phyloP scores from a whole-genome alignment of 1,140 invertebrate genomes.

The Drosophila arizonae region DNA sequence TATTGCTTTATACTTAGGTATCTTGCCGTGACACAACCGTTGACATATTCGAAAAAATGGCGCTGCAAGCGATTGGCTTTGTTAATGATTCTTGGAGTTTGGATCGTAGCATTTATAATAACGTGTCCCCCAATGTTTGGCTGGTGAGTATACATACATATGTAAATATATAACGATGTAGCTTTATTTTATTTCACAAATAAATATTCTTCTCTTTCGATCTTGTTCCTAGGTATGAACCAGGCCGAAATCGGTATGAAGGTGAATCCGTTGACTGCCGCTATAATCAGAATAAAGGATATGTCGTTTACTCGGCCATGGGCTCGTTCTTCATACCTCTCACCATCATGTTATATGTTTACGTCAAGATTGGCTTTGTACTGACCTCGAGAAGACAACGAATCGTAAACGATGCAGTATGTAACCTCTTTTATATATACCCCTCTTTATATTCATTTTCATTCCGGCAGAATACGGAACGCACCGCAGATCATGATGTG shows the following conservation, averaged over 20 bases:
- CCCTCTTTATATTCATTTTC: background rate
- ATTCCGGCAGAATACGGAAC: slow-evolving; percentile 61
- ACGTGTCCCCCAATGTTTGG: slow-evolving; percentile 93
- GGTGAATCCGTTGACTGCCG: slow-evolving; percentile 85
- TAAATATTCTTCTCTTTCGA: background rate
- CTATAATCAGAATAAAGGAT: slow-evolving; percentile 92
- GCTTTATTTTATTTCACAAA: background rate
- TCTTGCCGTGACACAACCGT: slow-evolving; percentile 92
- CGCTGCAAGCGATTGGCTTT: slow-evolving; percentile 90
- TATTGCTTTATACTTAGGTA: slow-evolving; percentile 84
- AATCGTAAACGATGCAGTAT: slow-evolving; percentile 81
- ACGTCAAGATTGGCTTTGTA: slow-evolving; percentile 93
- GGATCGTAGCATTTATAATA: slow-evolving; percentile 91
- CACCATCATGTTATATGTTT: slow-evolving; percentile 95
- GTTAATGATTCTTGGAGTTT: slow-evolving; percentile 91
- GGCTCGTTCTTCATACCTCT: slow-evolving; percentile 97
- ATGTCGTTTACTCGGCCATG: slow-evolving; percentile 93
- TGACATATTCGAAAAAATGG: slow-evolving; percentile 90
- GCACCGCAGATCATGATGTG: slow-evolving; percentile 72
- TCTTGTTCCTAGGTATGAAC: slow-evolving; percentile 85
- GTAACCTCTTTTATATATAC: slow-evolving; percentile 8
- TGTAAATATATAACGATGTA: background rate
- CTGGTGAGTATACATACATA: slow-evolving; percentile 85
- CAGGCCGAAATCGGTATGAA: slow-evolving; percentile 84
- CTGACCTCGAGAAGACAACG: slow-evolving; percentile 86